These are phyloP conservation scores for Mactromeris polynyma DNA, from an alignment of 2,888 invertebrate genomes.

Conservation along the genomic window DNA sequence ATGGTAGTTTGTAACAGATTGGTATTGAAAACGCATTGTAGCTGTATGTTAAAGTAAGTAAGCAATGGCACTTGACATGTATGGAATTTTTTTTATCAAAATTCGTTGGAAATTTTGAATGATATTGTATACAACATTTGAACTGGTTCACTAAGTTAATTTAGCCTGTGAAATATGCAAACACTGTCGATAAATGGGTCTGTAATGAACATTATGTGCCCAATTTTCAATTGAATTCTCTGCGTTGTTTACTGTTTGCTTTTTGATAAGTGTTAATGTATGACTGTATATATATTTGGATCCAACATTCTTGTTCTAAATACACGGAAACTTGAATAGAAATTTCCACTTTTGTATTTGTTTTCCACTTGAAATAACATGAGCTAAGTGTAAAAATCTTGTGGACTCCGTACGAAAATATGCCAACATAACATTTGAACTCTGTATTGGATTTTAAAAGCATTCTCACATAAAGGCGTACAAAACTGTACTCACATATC, in stretches of 20 bases:
- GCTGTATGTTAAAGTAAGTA: too few relatives aligned
- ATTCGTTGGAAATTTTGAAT: not conserved
- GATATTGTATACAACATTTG: not conserved
- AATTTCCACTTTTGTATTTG: not conserved
- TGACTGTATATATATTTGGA: not conserved
- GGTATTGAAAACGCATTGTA: too few relatives aligned
- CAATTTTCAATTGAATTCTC: conserved; percentile 12
- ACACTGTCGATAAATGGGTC: not conserved
- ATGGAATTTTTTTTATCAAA: conserved; percentile 1
- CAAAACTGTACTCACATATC: not conserved
- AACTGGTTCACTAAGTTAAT: not conserved
- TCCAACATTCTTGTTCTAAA: not conserved
- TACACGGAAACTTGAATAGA: not conserved
- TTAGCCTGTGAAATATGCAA: not conserved
- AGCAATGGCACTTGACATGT: not conserved
- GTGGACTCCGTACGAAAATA: not conserved
- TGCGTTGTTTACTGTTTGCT: not conserved
- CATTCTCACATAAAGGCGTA: too few relatives aligned
- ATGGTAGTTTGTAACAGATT: too few relatives aligned
- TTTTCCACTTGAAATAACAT: not conserved
- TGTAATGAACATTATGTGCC: not conserved
- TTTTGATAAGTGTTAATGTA: not conserved
- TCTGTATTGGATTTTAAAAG: not conserved
- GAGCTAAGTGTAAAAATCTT: not conserved
- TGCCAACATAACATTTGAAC: not conserved